Evolutionary conservation across 2,888 invertebrate species (phyloP), one percentile per base, ranked within the genome.

Genomic region (Marronus borbonicus): DNA sequence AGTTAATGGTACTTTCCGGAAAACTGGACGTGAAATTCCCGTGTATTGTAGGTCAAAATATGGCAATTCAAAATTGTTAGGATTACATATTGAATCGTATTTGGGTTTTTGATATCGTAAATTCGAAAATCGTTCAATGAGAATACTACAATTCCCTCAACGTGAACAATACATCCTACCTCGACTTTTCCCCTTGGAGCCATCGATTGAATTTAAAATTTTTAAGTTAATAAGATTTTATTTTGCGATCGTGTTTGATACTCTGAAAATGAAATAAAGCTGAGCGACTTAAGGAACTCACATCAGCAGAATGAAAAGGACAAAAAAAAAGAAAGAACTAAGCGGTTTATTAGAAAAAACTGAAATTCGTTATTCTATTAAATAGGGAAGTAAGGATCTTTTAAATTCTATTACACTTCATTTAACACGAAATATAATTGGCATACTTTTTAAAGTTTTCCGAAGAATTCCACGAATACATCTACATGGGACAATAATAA

Each of bases 311-410:
- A 55, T 55, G 7, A 55, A 55, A 55, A 5, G 2, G 55, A 14
- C 4, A 14, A 55, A 17, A 55, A 55, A n/a, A 55, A 55, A n/a
- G 17, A n/a, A 17, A 55, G 12, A 55, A 3, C 3, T 55, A 55
- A 55, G 55, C 55, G 55, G 55, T 55, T 55, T 55, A 55, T 55
- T 55, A 55, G n/a, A 17, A 24, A n/a, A 17, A 17, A 55, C 17
- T 55, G 17, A 55, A 17, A 55, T 14, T 55, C 55, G 8, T 8
- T 44, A 12, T 8, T 44, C 12, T 44, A 44, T 44, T 44, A 44
- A 44, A 44, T 44, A 39, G 39, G 39, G 39, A 39, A 5, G 7
- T 39, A 44, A 44, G 8, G 44, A 44, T 44, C 10, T 8, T 44
- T 44, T 44, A 44, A 12, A 12, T 12, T 44, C 8, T 12, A 8